These are phyloP conservation scores for Rhagium mordax DNA, from an alignment of 2,888 invertebrate genomes.

Conservation along the genomic window DNA sequence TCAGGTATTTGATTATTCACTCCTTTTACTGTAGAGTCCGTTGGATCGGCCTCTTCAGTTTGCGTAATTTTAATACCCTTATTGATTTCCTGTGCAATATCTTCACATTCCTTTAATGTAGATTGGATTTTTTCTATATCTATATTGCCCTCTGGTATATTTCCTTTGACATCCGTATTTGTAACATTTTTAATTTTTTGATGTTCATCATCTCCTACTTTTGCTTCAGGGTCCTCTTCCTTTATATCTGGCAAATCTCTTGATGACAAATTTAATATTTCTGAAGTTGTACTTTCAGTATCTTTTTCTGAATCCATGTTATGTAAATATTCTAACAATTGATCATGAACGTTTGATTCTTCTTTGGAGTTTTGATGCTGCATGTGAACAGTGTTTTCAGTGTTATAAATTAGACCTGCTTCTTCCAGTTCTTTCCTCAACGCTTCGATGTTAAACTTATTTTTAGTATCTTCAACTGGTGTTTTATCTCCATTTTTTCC, in stretches of 20 bases:
- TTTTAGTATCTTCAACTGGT: background rate
- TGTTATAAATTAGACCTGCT: constrained; percentile 39
- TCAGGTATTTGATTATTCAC: background rate
- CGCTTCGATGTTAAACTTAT: constrained; percentile 48
- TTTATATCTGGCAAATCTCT: constrained; percentile 47
- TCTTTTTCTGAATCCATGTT: constrained; percentile 37
- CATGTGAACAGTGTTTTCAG: constrained; percentile 25
- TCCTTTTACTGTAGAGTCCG: background rate
- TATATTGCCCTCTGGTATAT: background rate
- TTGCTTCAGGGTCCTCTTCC: constrained; percentile 42
- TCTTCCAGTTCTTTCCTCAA: constrained; percentile 48
- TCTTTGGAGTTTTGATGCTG: constrained; percentile 24
- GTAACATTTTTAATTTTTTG: background rate
- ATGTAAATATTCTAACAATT: constrained; percentile 36
- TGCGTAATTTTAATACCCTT: constrained; percentile 1
- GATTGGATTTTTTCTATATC: constrained; percentile 22
- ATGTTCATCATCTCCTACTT: constrained; percentile 16
- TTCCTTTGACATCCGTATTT: background rate
- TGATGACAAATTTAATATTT: constrained; percentile 23
- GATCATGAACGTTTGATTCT: constrained; percentile 4
- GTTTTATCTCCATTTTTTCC: constrained; percentile 43
- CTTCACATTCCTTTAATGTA: constrained; percentile 25
- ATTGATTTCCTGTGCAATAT: constrained; percentile 23
- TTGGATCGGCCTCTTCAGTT: background rate
- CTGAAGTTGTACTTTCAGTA: background rate